Evolutionary conservation across 2,113 vertebrate species (phyloP).

Genomic region (Dicentrarchus labrax): DNA sequence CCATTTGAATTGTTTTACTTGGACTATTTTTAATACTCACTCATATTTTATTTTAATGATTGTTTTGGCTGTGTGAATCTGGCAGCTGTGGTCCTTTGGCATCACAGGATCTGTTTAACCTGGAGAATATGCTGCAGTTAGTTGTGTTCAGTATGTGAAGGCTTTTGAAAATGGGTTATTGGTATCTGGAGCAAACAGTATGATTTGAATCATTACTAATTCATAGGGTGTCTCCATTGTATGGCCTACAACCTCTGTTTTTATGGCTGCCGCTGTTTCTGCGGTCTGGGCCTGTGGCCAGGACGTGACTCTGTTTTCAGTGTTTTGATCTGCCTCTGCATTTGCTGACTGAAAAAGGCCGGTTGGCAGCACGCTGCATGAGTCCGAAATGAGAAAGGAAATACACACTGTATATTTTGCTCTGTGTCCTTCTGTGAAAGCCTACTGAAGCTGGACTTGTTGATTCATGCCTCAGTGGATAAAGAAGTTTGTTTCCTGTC

Average conservation of each 20-base stretch:
- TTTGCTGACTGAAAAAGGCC: conserved; percentile 53
- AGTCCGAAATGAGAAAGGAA: conserved; percentile 45
- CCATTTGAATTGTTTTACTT: conserved; percentile 49
- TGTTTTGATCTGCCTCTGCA: conserved; percentile 65
- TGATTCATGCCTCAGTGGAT: conserved; percentile 55
- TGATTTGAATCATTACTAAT: conserved; percentile 75
- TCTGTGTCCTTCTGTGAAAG: conserved; percentile 45
- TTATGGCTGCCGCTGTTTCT: conserved; percentile 60
- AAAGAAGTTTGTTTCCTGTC: conserved; percentile 64
- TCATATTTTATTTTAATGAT: conserved; percentile 35
- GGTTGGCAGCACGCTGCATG: conserved; percentile 39
- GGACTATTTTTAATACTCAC: conserved; percentile 43
- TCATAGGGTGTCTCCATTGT: conserved; percentile 60
- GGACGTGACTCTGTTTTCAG: conserved; percentile 60
- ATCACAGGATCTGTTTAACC: conserved; percentile 27
- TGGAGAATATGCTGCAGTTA: conserved; percentile 50
- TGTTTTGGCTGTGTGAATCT: conserved; percentile 32
- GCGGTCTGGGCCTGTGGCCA: conserved; percentile 63
- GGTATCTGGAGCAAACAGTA: conserved; percentile 55
- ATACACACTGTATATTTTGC: conserved; percentile 42
- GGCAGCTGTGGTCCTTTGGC: conserved; percentile 22
- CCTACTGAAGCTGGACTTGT: conserved; percentile 41
- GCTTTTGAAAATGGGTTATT: conserved; percentile 45
- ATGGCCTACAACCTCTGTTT: conserved; percentile 67
- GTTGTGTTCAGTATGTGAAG: conserved; percentile 39